phyloP scores from a whole-genome alignment of 2,888 invertebrate genomes.

The Alloscopus bannaensis region DNA sequence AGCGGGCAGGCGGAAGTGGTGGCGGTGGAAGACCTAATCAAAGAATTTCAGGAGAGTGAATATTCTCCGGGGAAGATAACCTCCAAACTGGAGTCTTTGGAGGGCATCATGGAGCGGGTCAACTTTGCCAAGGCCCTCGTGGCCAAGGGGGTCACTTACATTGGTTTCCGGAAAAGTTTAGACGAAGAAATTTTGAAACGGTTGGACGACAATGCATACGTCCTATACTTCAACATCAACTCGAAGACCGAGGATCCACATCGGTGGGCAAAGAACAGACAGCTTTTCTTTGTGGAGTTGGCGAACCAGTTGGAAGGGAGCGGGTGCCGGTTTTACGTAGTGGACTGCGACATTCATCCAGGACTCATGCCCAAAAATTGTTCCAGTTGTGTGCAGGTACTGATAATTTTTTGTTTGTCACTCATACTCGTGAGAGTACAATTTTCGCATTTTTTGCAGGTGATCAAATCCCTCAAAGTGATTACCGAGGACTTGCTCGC shows the following conservation, averaged over 20 bases:
- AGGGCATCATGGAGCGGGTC: not conserved
- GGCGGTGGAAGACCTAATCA: slow-evolving; percentile 4
- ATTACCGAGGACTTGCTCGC: slow-evolving; percentile 20
- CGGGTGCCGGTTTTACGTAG: slow-evolving; percentile 6
- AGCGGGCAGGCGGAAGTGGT: not conserved
- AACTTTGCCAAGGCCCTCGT: slow-evolving; percentile 17
- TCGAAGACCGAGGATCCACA: slow-evolving; percentile 1
- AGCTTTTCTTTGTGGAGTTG: slow-evolving; percentile 43
- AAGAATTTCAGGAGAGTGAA: not conserved
- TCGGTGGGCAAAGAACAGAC: slow-evolving; percentile 25
- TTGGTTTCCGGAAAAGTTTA: slow-evolving; percentile 12
- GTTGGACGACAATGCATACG: not conserved
- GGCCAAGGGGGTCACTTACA: slow-evolving; percentile 5
- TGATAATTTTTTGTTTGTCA: too few species aligned
- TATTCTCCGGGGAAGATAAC: slow-evolving; percentile 3
- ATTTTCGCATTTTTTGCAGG: too few species aligned
- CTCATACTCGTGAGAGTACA: too few species aligned
- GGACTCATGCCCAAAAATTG: not conserved
- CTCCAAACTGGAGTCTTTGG: not conserved
- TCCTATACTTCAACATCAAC: slow-evolving; percentile 29
- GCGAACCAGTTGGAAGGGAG: not conserved
- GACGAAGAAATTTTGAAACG: slow-evolving; percentile 1
- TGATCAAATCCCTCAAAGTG: too few species aligned
- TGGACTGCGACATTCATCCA: slow-evolving; percentile 54
- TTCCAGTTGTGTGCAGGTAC: slow-evolving; percentile 3